A percentile compares a stretch with the other conserved stretches of the same genome.
These are phyloP conservation scores for Coremacera marginata DNA, from an alignment of 2,888 invertebrate species.

Conservation along the genomic window DNA sequence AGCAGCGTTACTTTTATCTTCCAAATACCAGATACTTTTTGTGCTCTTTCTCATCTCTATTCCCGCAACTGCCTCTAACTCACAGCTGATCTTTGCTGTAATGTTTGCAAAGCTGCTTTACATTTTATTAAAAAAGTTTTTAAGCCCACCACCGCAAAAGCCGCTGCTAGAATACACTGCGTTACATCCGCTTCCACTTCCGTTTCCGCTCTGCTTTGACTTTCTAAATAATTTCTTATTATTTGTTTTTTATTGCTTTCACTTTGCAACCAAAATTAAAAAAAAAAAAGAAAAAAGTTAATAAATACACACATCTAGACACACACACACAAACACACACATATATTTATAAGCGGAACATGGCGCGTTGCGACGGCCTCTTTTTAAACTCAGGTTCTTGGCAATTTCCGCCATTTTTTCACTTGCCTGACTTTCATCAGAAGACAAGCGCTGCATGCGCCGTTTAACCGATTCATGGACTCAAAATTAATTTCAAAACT, in stretches of 20 bases:
- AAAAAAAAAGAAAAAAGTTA: background rate
- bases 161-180: background rate
- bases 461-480: slow-evolving; percentile 45
- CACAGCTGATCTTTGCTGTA: background rate
- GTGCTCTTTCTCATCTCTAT: background rate
- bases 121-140: slow-evolving; percentile 29
- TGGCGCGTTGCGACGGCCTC: background rate
- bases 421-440: background rate
- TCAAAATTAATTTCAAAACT: slow-evolving; percentile 43
- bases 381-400: background rate
- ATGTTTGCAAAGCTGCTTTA: background rate
- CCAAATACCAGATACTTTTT: background rate
- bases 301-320: background rate
- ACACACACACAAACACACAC: background rate
- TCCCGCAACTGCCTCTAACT: background rate
- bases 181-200: slow-evolving; percentile 5
- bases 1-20: background rate
- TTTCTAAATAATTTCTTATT: background rate
- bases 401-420: background rate
- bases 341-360: background rate
- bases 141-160: background rate
- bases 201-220: background rate
- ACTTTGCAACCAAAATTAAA: slow-evolving; percentile 11
- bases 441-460: background rate
- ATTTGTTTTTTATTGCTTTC: slow-evolving; percentile 7